Percentiles rank a stretch among this genome's conserved stretches.
Conservation (phyloP, 2,888 invertebrate species). For the Chloromyia formosa region DNA sequence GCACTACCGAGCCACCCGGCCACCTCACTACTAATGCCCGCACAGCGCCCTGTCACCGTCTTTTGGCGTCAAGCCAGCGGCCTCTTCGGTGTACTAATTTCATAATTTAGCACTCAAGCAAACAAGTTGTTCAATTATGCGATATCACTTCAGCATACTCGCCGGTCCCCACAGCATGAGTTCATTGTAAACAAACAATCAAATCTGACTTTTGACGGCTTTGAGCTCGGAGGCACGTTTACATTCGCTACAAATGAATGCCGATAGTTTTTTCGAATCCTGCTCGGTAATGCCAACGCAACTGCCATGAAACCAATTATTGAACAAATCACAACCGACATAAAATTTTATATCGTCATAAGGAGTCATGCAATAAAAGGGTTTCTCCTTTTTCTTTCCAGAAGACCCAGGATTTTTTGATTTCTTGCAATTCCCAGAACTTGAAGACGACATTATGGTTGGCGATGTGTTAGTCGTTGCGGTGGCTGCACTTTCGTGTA, state of each 20-base stretch:
- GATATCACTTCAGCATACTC: too few relatives aligned
- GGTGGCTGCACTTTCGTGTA: slow-evolving; percentile 25
- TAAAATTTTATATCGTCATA: slow-evolving; percentile 97
- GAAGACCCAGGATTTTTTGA: slow-evolving; percentile 34
- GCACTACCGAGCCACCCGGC: too few relatives aligned
- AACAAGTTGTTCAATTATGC: too few relatives aligned
- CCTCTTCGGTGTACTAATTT: too few relatives aligned
- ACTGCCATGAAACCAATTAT: slow-evolving; percentile 98
- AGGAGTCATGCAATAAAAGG: slow-evolving; percentile 93
- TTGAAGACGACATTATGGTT: slow-evolving; percentile 56
- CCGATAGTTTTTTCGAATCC: slow-evolving; percentile 87
- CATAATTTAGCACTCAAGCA: too few relatives aligned
- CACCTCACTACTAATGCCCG: too few relatives aligned
- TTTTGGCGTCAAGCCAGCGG: too few relatives aligned
- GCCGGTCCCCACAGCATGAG: too few relatives aligned
- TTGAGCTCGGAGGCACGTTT: slow-evolving; percentile 86
- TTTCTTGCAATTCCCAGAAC: slow-evolving; percentile 51
- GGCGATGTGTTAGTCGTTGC: slow-evolving; percentile 18
- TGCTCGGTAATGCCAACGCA: slow-evolving; percentile 95
- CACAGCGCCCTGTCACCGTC: too few relatives aligned
- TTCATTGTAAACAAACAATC: too few relatives aligned
- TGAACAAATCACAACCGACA: slow-evolving; percentile 96
- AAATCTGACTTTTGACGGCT: too few relatives aligned
- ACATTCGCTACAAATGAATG: slow-evolving; percentile 89
- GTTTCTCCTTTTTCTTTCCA: slow-evolving; percentile 75